Evolutionary conservation across 1,140 invertebrate species (phyloP).

Genomic region (Drosophila lini): DNA sequence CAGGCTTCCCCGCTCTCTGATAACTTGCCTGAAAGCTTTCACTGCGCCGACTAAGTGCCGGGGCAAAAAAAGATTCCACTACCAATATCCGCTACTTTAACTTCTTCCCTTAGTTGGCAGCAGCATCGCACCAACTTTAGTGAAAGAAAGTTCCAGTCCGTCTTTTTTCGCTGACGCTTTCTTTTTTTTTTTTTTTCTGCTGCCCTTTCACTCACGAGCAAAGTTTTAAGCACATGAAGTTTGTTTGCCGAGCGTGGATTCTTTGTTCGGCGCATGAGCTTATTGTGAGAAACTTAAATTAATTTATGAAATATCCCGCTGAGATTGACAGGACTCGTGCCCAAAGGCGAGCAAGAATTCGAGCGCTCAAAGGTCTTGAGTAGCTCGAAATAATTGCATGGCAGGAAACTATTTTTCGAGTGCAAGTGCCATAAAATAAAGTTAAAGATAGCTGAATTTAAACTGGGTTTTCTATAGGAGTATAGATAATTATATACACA

Average conservation of each 20-base stretch:
- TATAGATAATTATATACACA: neutral
- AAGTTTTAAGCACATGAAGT: constrained; percentile 79
- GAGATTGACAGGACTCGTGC: constrained; percentile 57
- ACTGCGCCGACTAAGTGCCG: constrained; percentile 47
- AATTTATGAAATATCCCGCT: constrained; percentile 70
- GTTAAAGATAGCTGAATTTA: neutral
- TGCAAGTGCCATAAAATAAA: neutral
- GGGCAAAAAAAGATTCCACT: constrained; percentile 39
- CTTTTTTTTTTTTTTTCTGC: constrained; percentile 15
- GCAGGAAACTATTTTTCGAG: neutral
- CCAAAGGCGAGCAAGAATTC: constrained; percentile 4
- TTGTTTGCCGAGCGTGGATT: constrained; percentile 42
- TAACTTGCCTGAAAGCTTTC: constrained; percentile 34
- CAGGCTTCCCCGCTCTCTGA: neutral
- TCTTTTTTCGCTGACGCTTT: constrained; percentile 24
- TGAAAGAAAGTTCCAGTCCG: constrained; percentile 62
- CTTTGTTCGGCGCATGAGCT: constrained; percentile 44
- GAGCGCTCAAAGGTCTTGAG: neutral
- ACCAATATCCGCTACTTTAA: constrained; percentile 76
- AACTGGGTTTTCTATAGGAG: too few relatives aligned
- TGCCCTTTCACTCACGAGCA: constrained; percentile 57
- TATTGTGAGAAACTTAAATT: constrained; percentile 78
- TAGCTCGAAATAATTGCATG: neutral
- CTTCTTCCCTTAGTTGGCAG: constrained; percentile 52
- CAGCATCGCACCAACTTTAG: constrained; percentile 40